Evolutionary conservation across 2,888 invertebrate species (phyloP).

Genomic region (Drosophila paracracens): DNA sequence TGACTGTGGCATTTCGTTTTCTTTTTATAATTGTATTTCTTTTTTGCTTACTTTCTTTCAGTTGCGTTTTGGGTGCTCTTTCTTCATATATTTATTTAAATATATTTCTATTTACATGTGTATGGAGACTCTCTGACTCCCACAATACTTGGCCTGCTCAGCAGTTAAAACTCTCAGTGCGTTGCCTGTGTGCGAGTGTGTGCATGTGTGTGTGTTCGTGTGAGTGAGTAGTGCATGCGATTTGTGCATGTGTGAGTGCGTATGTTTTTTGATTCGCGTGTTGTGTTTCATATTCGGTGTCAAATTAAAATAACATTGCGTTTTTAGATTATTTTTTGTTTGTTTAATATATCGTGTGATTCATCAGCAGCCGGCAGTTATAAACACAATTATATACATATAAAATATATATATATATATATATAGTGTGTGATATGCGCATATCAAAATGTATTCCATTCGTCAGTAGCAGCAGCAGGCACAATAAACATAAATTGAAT

Average conservation of each 20-base stretch:
- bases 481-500: slow-evolving; percentile 73
- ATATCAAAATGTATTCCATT: slow-evolving; percentile 47
- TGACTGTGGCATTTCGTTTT: slow-evolving; percentile 81
- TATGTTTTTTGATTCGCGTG: slow-evolving; percentile 32
- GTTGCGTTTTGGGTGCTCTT: slow-evolving; percentile 10
- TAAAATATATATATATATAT: slow-evolving; percentile 2
- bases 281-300: slow-evolving; percentile 27
- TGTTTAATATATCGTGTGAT: slow-evolving; percentile 52
- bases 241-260: slow-evolving; percentile 19
- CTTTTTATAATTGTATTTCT: slow-evolving; percentile 8
- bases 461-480: slow-evolving; percentile 62
- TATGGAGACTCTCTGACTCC: slow-evolving; percentile 17
- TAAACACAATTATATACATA: slow-evolving; percentile 8
- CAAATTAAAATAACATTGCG: slow-evolving; percentile 60
- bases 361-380: slow-evolving; percentile 55
- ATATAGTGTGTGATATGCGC: slow-evolving; percentile 20
- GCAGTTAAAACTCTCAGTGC: slow-evolving; percentile 38
- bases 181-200: slow-evolving; percentile 8
- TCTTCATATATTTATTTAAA: neutral
- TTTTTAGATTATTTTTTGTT: neutral
- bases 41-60: slow-evolving; percentile 29
- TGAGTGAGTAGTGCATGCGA: slow-evolving; percentile 29
- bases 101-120: slow-evolving; percentile 1
- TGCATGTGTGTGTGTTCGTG: slow-evolving; percentile 3
- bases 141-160: slow-evolving; percentile 60